phyloP scores from a whole-genome alignment of 2,888 invertebrate species.

The Clusia tigrina region DNA sequence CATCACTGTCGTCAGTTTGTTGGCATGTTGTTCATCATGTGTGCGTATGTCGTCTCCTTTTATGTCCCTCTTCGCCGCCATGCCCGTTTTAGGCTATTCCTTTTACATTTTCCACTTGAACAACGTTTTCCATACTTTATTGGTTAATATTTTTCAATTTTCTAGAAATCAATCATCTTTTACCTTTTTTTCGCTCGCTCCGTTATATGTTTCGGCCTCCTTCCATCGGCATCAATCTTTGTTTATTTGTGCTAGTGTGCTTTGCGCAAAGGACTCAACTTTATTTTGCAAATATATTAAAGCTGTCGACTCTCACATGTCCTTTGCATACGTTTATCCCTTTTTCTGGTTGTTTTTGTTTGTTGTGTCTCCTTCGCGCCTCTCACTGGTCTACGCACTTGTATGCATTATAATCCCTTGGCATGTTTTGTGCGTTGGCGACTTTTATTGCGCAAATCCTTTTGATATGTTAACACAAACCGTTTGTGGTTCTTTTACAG shows the following conservation, averaged over 20 bases:
- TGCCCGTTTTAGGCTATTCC: neutral
- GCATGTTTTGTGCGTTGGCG: neutral
- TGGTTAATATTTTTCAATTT: slow-evolving; percentile 40
- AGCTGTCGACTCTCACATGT: neutral
- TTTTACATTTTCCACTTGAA: slow-evolving; percentile 28
- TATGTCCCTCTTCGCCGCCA: slow-evolving; percentile 13
- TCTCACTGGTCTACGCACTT: neutral
- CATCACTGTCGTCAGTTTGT: slow-evolving; percentile 33
- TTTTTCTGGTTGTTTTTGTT: neutral
- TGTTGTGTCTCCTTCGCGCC: neutral
- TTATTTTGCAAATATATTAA: slow-evolving; percentile 1
- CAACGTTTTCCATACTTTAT: slow-evolving; percentile 16
- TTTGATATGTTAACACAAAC: slow-evolving; percentile 8
- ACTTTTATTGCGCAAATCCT: slow-evolving; percentile 2
- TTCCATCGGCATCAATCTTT: neutral
- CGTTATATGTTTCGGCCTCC: neutral
- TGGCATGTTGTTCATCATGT: slow-evolving; percentile 27
- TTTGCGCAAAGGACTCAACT: neutral
- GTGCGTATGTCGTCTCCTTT: slow-evolving; percentile 16
- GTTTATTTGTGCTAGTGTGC: neutral
- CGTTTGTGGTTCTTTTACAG: neutral
- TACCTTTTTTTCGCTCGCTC: slow-evolving; percentile 9
- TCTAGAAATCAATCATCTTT: slow-evolving; percentile 57
- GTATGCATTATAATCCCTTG: neutral
- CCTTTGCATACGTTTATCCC: slow-evolving; percentile 1